Percentiles rank a stretch among this genome's conserved stretches.
These are phyloP conservation scores for Oreochromis aureus DNA, from an alignment of 2,113 vertebrate species.

Conservation along the genomic window DNA sequence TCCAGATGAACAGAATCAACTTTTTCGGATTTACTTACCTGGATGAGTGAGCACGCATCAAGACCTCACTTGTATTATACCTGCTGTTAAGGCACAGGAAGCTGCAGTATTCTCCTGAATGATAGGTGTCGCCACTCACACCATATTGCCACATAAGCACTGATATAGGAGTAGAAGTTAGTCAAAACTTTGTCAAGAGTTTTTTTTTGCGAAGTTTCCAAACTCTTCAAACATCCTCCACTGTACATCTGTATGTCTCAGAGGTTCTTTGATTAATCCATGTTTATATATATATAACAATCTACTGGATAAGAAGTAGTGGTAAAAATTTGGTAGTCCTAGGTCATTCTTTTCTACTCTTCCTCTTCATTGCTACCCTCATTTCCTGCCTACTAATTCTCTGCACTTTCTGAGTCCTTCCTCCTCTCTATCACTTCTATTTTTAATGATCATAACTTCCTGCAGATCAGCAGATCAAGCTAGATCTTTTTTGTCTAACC, in stretches of 20 bases:
- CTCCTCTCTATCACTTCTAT: neutral
- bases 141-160: neutral
- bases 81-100: neutral
- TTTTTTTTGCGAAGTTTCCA: neutral
- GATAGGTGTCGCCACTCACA: neutral
- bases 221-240: neutral
- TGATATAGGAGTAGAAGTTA: neutral
- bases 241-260: neutral
- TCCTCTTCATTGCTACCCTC: neutral
- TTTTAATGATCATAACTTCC: neutral
- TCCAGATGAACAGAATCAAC: neutral
- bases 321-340: neutral
- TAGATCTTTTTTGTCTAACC: neutral
- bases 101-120: neutral
- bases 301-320: neutral
- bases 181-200: neutral
- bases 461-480: neutral
- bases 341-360: neutral
- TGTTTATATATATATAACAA: too few species aligned
- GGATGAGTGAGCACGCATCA: rapidly evolving
- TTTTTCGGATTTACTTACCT: neutral
- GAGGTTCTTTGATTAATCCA: neutral
- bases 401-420: neutral
- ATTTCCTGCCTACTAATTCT: neutral
- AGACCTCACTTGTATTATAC: neutral